Conservation (phyloP, 2,888 invertebrate genomes). For the Prosapia bicincta region DNA sequence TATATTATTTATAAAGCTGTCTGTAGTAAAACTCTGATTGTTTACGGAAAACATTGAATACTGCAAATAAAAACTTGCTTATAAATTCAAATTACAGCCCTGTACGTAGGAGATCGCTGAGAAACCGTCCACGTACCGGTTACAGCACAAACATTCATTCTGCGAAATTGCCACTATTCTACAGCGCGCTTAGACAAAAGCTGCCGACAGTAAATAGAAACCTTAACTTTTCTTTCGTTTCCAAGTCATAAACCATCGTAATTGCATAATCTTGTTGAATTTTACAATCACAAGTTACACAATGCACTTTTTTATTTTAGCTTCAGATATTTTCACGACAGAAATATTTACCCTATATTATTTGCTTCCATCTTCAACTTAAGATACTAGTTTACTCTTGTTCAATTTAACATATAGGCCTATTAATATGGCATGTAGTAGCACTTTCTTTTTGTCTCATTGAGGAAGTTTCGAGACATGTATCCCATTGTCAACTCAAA, state of each 20-base stretch:
- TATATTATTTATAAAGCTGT: no score
- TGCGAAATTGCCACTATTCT: not conserved
- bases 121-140: not conserved
- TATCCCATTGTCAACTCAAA: no score
- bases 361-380: no score
- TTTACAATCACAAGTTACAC: not conserved
- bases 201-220: not conserved
- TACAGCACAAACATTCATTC: not conserved
- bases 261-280: not conserved
- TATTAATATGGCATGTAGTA: no score
- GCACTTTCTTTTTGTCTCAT: no score
- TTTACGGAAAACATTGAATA: no score
- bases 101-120: not conserved
- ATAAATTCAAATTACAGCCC: not conserved
- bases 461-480: no score
- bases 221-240: not conserved
- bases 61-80: not conserved
- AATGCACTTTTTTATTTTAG: not conserved
- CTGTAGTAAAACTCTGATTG: no score
- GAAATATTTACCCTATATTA: no score
- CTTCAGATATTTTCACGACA: not conserved
- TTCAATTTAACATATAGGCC: no score
- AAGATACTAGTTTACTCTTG: no score
- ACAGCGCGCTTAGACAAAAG: not conserved
- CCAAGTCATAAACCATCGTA: not conserved